phyloP scores from a whole-genome alignment of 2,888 invertebrate species.

The Furcula furcula region DNA sequence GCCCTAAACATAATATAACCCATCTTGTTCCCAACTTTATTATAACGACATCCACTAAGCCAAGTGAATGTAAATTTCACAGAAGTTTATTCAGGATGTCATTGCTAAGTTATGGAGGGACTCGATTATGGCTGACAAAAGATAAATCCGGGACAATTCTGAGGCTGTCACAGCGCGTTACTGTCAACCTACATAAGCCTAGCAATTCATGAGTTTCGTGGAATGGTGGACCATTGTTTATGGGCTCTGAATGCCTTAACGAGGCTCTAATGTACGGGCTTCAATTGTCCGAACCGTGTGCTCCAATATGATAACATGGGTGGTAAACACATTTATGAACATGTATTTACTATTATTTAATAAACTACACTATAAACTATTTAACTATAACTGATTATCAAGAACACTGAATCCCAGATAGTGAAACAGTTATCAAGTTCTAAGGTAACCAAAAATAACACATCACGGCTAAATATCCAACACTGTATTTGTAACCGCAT shows the following conservation, averaged over 20 bases:
- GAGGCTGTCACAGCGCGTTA: conserved; percentile 5
- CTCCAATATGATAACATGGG: background rate
- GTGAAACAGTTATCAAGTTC: too few relatives aligned
- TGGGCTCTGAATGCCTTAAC: background rate
- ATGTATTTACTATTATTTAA: too few relatives aligned
- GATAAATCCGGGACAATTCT: conserved; percentile 10
- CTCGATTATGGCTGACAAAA: conserved; percentile 6
- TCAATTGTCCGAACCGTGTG: background rate
- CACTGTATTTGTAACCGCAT: too few relatives aligned
- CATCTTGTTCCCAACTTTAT: too few relatives aligned
- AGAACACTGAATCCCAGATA: too few relatives aligned
- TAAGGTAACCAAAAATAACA: too few relatives aligned
- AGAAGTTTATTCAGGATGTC: conserved; percentile 12
- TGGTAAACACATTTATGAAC: too few relatives aligned
- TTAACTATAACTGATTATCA: too few relatives aligned
- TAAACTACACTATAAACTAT: too few relatives aligned
- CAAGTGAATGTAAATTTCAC: conserved; percentile 10
- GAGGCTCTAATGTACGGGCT: background rate
- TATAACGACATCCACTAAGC: too few relatives aligned
- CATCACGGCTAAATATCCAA: too few relatives aligned
- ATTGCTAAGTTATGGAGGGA: conserved; percentile 10
- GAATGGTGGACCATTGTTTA: conserved; percentile 6
- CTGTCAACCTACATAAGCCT: conserved; percentile 8
- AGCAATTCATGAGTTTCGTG: conserved; percentile 4
- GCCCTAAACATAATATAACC: too few relatives aligned